Evolutionary conservation across 2,113 vertebrate species (phyloP), one percentile per base, ranked within the genome.

Genomic region (Melanerpes aurifrons): DNA sequence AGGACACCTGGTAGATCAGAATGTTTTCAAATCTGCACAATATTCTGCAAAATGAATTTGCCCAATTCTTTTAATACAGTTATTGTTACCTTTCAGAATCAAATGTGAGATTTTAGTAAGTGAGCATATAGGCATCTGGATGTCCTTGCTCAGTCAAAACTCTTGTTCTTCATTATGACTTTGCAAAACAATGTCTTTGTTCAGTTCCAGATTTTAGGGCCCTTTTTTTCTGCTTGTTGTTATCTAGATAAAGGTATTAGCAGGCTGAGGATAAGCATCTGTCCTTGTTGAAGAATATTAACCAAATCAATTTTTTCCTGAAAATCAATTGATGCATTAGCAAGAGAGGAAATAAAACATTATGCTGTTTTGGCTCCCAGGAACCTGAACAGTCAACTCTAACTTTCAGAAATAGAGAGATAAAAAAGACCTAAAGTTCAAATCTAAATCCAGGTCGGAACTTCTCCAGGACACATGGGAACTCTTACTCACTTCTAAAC

Each of bases 261-360:
- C 43, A 73, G 50, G 29, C 70, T 7, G 3, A 93, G 89, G 77
- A 89, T 62, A 63, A 64, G 81, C 86, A 87, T 90, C 88, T 8
- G 0, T 86, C 76, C 48, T 73, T 62, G n/a, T 66, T 84, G 74
- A 69, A 89, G 73, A 92, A 90, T 95, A 79, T 93, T 88, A 92
- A 86, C 73, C 28, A 75, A 87, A 92, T 93, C 86, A 73, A 70
- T 86, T 92, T 94, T 32, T 31, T 59, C 0, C 70, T 19, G 12
- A 84, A 93, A 96, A 93, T 93, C 94, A 92, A 93, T 94, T 59
- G 78, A 74, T 95, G 68, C 86, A 91, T 92, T 94, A 93, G 92
- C 71, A 79, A 91, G 78, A 91, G 24, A 86, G 48, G 87, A 93
- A 70, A 90, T 31, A 90, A 89, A 92, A 35, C 50, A 43, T 59